Percentiles rank a stretch among this genome's conserved stretches.
Evolutionary conservation across 2,888 invertebrate species (phyloP).

Genomic region (Dasypolia templi): DNA sequence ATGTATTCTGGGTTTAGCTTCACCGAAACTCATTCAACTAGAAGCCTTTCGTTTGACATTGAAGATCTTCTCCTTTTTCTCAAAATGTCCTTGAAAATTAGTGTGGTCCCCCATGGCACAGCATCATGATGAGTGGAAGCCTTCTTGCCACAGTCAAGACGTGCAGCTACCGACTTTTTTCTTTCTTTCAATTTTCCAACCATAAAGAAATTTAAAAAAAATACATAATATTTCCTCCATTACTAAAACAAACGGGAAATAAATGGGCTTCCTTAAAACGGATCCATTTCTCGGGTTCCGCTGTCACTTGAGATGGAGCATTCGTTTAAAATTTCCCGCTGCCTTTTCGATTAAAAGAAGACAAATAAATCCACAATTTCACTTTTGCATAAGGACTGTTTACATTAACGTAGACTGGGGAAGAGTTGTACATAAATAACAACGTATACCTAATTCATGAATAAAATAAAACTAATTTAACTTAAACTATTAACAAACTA

Average conservation of each 20-base stretch:
- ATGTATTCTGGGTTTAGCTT: background rate
- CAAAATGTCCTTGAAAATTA: too few species aligned
- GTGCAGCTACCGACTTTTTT: too few species aligned
- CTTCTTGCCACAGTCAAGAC: too few species aligned
- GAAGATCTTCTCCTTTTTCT: too few species aligned
- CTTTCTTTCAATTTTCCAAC: too few species aligned
- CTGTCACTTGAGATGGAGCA: constrained; percentile 42
- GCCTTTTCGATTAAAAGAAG: constrained; percentile 15
- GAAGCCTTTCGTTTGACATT: background rate
- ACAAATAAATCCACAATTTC: constrained; percentile 40
- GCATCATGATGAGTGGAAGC: too few species aligned
- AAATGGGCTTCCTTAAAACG: constrained; percentile 54
- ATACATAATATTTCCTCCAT: constrained; percentile 30
- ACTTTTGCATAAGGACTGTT: constrained; percentile 18
- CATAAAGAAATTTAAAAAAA: constrained; percentile 38
- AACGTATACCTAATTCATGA: too few species aligned
- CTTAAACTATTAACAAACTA: too few species aligned
- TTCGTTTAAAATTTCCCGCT: constrained; percentile 31
- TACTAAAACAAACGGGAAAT: constrained; percentile 52
- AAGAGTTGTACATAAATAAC: too few species aligned
- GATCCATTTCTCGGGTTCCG: constrained; percentile 22
- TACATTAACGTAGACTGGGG: background rate
- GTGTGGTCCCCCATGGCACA: too few species aligned
- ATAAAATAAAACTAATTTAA: too few species aligned
- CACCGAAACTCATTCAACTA: background rate